Conservation (phyloP, 2,113 vertebrate genomes). For the Psephotus haematonotus region DNA sequence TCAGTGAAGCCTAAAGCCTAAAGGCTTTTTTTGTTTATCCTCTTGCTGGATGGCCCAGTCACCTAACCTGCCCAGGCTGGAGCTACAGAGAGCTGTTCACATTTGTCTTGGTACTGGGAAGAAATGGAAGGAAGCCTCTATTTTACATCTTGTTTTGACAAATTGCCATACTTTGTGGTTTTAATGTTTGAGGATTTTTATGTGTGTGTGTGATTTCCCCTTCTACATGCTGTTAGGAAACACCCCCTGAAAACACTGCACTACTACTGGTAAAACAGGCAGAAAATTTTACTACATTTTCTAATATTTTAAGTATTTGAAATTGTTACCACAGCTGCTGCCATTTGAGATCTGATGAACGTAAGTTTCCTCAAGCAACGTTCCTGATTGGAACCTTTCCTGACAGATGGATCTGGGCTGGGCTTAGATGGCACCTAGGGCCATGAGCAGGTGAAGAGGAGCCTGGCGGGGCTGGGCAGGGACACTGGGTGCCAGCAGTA, state of each 20-base stretch:
- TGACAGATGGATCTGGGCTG: not conserved
- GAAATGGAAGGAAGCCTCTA: not conserved
- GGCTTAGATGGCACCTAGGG: not conserved
- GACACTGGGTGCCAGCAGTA: not conserved
- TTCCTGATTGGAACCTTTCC: not conserved
- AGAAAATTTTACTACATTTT: not conserved
- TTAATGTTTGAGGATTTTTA: not conserved
- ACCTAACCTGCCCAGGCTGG: not conserved
- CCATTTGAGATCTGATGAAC: not conserved
- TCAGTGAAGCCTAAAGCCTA: not conserved
- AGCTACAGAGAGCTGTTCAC: not conserved
- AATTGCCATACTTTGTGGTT: not conserved
- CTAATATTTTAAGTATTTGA: not conserved
- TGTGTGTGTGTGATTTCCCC: not conserved
- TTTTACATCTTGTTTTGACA: slow-evolving; percentile 18
- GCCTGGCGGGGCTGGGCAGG: not conserved
- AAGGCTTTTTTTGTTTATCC: not conserved
- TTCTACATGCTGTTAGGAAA: not conserved
- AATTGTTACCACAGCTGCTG: not conserved
- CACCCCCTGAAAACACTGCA: not conserved
- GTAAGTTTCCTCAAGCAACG: not conserved
- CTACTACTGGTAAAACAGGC: not conserved
- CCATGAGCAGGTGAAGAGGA: not conserved
- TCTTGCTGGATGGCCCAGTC: not conserved
- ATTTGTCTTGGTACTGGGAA: not conserved